A percentile compares a stretch with the other conserved stretches of the same genome.
Conservation (phyloP, 2,888 invertebrate species). For the Clanis bilineata region DNA sequence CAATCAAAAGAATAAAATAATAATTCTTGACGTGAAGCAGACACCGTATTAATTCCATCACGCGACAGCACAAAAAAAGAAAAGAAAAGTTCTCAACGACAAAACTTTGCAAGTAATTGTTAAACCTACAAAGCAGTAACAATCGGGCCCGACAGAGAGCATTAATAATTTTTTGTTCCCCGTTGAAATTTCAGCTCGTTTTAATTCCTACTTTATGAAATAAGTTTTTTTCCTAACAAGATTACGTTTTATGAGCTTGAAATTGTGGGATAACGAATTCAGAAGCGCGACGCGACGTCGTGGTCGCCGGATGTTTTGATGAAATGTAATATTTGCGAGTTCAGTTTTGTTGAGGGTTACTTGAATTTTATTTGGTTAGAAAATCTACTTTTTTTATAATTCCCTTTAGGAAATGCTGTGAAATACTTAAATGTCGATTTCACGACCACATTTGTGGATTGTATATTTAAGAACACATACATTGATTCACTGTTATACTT, state of each 20-base stretch:
- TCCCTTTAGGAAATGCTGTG: too few relatives aligned
- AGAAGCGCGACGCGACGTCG: constrained; percentile 27
- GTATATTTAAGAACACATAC: too few relatives aligned
- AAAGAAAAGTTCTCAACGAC: constrained; percentile 6
- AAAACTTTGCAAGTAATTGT: constrained; percentile 43
- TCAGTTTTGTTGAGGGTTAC: too few relatives aligned
- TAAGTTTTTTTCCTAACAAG: constrained; percentile 76
- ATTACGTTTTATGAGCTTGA: constrained; percentile 74
- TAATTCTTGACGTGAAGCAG: constrained; percentile 8
- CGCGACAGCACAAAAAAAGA: constrained; percentile 16
- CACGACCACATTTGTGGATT: too few relatives aligned
- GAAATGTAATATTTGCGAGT: too few relatives aligned
- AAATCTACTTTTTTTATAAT: too few relatives aligned
- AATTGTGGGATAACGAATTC: constrained; percentile 76
- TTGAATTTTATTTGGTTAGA: too few relatives aligned
- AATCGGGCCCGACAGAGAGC: constrained; percentile 56
- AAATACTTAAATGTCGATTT: too few relatives aligned
- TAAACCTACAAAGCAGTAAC: constrained; percentile 49
- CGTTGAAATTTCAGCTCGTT: constrained; percentile 47
- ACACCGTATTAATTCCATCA: constrained; percentile 15
- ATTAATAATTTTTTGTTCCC: constrained; percentile 53
- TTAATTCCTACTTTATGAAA: constrained; percentile 76
- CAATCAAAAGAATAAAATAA: constrained; percentile 4
- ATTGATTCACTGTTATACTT: too few relatives aligned
- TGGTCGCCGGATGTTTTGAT: background rate